Base-by-base conservation (phyloP, 1,140 invertebrate species). In the Pectinophora gossypiella region DNA sequence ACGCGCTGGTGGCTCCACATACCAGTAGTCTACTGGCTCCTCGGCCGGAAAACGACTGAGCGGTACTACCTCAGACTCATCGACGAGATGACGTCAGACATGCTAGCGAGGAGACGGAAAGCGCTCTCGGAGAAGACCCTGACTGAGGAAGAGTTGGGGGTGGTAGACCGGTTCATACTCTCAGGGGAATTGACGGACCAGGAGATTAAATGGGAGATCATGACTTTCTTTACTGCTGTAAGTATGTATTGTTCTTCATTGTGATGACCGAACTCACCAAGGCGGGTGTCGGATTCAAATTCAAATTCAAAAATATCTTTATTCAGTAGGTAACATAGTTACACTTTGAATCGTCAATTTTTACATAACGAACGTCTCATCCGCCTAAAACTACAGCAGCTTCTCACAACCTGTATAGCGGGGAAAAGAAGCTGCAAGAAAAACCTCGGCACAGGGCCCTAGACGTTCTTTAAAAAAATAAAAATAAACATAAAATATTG, bases 1-100 rank as follows among this genome's bases (percentile, higher is more conserved):
- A 76, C 73, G 0, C 55, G 48, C 51, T 85, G 78, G 78, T 85
- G 75, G 70, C 56, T 74, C 0, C 81, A 78, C 42, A 65, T 85
- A 38, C 72, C 76, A 0, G 16, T 76, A 1, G 49, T 80, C 0
- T 78, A 68, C 45, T 73, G 69, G 62, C 2, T 80, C n/a, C 44
- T 53, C 2, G 72, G 69, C 4, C 21, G 35, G 12, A 60, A 63
- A 20, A 55, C 44, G 18, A 40, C 21, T 9, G 62, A 76, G 18
- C 47, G 56, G 3, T 48, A 61, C 18, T 74, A 54, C 6, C 19
- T 54, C 1, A 63, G 64, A 10, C 19, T 66, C 1, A 40, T 76
- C 5, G 53, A 68, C n/a, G 64, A 59, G n/a, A 68, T 85, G 52
- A 51, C 51, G 0, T 54, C 59, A 6, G 72, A 73, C 16, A 69